Conservation (phyloP, 2,888 invertebrate species). For the Blastobasis adustella region DNA sequence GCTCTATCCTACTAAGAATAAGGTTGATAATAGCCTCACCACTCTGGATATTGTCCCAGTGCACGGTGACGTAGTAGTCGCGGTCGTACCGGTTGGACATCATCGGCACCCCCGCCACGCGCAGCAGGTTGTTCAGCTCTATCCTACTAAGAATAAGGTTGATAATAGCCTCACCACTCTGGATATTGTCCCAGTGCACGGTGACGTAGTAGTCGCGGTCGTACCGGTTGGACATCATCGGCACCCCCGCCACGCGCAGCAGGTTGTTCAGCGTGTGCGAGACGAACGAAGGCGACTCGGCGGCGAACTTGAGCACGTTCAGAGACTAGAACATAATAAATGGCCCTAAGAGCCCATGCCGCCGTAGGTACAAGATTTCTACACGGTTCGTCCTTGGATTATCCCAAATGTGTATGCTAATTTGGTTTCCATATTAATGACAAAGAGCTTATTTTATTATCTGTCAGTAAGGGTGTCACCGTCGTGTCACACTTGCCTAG, state of each 20-base stretch:
- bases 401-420: no score
- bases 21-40: constrained; percentile 56
- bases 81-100: constrained; percentile 80
- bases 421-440: no score
- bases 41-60: constrained; percentile 78
- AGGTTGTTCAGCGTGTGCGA: constrained; percentile 38
- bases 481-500: no score
- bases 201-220: constrained; percentile 80
- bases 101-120: constrained; percentile 48
- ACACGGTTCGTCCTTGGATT: no score
- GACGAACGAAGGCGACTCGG: constrained; percentile 39
- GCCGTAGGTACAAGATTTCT: no score
- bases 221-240: constrained; percentile 75
- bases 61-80: constrained; percentile 77
- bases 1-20: no score
- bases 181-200: constrained; percentile 79
- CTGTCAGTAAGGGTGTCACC: no score
- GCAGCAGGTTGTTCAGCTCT: constrained; percentile 31
- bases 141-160: no score
- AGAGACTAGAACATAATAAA: constrained; percentile 24
- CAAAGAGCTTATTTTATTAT: no score
- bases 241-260: constrained; percentile 40
- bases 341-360: no score
- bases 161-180: constrained; percentile 52
- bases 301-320: constrained; percentile 22